Evolutionary conservation across 2,888 invertebrate genomes (phyloP).

Genomic region (Osmoderma eremita): DNA sequence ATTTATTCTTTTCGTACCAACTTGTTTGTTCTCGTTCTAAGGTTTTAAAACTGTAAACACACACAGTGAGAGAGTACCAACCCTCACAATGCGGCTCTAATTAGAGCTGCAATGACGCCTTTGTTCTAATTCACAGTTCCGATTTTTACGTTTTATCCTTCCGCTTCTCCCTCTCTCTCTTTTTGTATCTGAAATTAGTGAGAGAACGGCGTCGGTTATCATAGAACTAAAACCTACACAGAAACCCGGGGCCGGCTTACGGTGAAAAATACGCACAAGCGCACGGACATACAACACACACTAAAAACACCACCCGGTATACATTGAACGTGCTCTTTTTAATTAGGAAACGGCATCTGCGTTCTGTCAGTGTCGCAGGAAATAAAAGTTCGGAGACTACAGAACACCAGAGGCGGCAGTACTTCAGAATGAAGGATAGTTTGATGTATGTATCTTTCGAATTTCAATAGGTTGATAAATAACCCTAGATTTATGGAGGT

Average conservation of each 20-base stretch:
- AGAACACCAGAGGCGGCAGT: constrained; percentile 28
- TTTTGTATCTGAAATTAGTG: constrained; percentile 49
- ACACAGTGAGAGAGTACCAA: constrained; percentile 30
- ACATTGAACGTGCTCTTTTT: constrained; percentile 56
- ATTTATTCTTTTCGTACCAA: too few relatives aligned
- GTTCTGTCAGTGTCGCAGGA: constrained; percentile 58
- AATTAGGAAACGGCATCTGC: constrained; percentile 62
- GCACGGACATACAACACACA: constrained; percentile 10
- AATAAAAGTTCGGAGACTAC: constrained; percentile 39
- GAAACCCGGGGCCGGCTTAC: neutral
- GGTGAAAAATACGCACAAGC: constrained; percentile 19
- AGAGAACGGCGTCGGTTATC: constrained; percentile 51
- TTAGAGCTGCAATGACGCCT: constrained; percentile 47
- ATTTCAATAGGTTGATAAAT: constrained; percentile 27
- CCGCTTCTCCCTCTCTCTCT: constrained; percentile 36
- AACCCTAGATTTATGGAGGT: neutral
- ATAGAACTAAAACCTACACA: constrained; percentile 41
- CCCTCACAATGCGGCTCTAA: constrained; percentile 49
- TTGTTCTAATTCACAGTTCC: constrained; percentile 48
- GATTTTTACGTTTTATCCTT: constrained; percentile 49
- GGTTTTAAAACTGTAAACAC: constrained; percentile 33
- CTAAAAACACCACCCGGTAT: constrained; percentile 33
- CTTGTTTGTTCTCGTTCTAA: constrained; percentile 3
- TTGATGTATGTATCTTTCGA: constrained; percentile 9
- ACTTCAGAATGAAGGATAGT: constrained; percentile 13